Evolutionary conservation across 2,113 vertebrate genomes (phyloP).

Genomic region (Ellobius talpinus): DNA sequence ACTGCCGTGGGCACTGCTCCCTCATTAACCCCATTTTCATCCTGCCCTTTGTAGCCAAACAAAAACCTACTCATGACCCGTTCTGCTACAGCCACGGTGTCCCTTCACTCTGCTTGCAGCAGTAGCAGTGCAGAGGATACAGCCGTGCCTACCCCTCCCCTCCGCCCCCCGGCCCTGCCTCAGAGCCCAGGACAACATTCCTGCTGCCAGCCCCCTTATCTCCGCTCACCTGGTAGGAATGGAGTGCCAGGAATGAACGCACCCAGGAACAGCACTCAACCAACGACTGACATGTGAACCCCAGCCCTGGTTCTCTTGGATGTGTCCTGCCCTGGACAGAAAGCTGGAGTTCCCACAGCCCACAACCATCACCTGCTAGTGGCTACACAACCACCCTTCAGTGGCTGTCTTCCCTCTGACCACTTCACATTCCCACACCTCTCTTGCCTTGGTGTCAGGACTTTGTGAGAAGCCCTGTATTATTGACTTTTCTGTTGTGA

Average conservation of each 20-base stretch:
- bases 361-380: not conserved
- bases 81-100: not conserved
- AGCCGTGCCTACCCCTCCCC: not conserved
- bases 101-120: not conserved
- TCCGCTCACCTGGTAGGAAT: not conserved
- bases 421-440: not conserved
- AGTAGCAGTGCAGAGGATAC: too few species aligned
- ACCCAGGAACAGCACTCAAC: not conserved
- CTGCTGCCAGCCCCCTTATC: not conserved
- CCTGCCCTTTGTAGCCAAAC: not conserved
- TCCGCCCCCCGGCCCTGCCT: fast-evolving
- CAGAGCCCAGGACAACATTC: not conserved
- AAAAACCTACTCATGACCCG: not conserved
- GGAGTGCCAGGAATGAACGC: not conserved
- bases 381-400: too few species aligned
- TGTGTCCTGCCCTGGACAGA: not conserved
- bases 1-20: not conserved
- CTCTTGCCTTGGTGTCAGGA: not conserved
- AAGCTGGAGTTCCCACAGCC: too few species aligned
- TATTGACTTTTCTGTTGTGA: not conserved
- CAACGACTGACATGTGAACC: too few species aligned
- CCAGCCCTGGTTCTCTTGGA: not conserved
- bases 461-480: not conserved
- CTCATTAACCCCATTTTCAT: not conserved
- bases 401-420: not conserved